Percentiles rank a stretch among this genome's conserved stretches.
phyloP scores from a whole-genome alignment of 2,113 vertebrate species.

The Hipposideros armiger region DNA sequence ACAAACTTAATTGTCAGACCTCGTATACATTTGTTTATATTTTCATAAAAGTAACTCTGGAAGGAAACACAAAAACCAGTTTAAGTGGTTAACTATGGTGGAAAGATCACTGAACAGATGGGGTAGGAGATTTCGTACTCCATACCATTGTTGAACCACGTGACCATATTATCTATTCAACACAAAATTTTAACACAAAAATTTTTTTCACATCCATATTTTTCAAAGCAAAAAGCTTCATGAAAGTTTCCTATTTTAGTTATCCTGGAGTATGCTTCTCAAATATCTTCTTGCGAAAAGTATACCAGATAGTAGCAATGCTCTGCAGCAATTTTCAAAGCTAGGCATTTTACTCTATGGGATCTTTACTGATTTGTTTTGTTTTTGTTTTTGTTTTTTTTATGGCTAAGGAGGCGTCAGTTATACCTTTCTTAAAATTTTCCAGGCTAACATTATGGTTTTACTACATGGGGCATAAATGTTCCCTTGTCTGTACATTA shows the following conservation, averaged over 20 bases:
- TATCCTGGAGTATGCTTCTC: constrained; percentile 41
- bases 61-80: background rate
- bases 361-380: background rate
- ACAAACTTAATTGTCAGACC: too few species aligned
- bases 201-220: background rate
- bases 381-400: constrained; percentile 7
- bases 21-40: background rate
- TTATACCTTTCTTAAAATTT: constrained; percentile 37
- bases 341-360: background rate
- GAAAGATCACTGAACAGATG: background rate
- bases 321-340: constrained; percentile 46
- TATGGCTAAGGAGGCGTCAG: background rate
- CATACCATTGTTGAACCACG: constrained; percentile 24
- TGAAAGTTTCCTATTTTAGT: constrained; percentile 38
- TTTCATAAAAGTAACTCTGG: constrained; percentile 7
- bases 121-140: background rate
- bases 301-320: background rate
- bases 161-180: constrained; percentile 45
- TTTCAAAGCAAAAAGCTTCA: constrained; percentile 45
- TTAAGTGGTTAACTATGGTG: background rate
- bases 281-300: constrained; percentile 37
- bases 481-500: constrained; percentile 35
- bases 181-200: constrained; percentile 51
- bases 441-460: constrained; percentile 31
- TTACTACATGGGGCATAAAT: constrained; percentile 11